Percentiles rank a stretch among this genome's conserved stretches.
These are phyloP conservation scores for Scelioninae gen. 1 DNA, from an alignment of 2,888 invertebrate genomes.

Conservation along the genomic window DNA sequence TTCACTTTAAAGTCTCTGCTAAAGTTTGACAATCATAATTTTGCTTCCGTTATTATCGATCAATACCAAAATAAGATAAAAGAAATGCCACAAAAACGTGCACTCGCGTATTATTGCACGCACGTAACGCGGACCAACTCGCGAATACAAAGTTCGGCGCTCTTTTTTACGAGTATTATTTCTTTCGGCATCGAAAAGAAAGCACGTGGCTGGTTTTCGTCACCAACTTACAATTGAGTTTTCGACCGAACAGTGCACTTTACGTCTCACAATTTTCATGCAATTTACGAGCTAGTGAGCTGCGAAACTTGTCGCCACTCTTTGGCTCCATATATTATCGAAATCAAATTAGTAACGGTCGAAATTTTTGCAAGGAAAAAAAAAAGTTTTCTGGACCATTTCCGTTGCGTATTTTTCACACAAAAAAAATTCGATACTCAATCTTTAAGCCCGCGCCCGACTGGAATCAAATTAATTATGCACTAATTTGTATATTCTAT, in stretches of 20 bases:
- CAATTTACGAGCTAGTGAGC: constrained; percentile 65
- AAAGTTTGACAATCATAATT: neutral
- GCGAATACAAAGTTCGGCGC: constrained; percentile 62
- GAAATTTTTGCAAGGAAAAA: constrained; percentile 34
- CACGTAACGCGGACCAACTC: constrained; percentile 53
- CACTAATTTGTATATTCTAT: constrained; percentile 18
- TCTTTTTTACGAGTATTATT: constrained; percentile 63
- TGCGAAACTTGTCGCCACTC: constrained; percentile 51
- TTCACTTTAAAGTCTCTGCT: too few species aligned
- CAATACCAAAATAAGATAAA: neutral
- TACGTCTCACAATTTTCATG: constrained; percentile 66
- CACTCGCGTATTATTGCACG: constrained; percentile 48
- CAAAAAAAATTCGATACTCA: constrained; percentile 8
- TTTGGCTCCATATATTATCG: constrained; percentile 51
- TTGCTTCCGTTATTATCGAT: constrained; percentile 13
- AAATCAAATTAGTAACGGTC: constrained; percentile 50
- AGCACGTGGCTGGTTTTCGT: constrained; percentile 69
- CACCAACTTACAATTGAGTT: constrained; percentile 69
- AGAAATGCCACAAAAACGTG: constrained; percentile 25
- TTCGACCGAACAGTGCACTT: constrained; percentile 46
- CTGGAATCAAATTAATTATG: constrained; percentile 10
- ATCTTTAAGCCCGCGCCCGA: constrained; percentile 5
- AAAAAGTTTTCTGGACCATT: constrained; percentile 25
- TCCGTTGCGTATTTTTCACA: constrained; percentile 3
- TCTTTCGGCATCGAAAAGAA: constrained; percentile 56